Conservation (phyloP, 2,797 vertebrate genomes). For the Epinephelus malabaricus region DNA sequence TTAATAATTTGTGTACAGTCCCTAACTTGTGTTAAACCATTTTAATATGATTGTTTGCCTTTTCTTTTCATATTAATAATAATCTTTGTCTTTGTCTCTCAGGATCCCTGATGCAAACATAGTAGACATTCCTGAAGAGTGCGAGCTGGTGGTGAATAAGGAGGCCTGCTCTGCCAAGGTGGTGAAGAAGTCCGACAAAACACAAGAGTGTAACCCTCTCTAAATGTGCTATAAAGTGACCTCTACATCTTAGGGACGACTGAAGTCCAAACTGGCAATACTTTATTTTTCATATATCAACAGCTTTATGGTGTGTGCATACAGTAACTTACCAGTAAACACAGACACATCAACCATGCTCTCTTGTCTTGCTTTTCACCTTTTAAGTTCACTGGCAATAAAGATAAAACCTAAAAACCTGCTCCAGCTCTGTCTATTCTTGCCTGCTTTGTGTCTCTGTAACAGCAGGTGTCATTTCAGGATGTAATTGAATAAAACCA, state of each 20-base stretch:
- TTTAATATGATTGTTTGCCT: neutral
- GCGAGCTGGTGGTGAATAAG: conserved; percentile 62
- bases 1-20: neutral
- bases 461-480: conserved; percentile 38
- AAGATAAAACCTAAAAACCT: conserved; percentile 1
- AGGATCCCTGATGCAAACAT: conserved; percentile 18
- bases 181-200: conserved; percentile 61
- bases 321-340: conserved; percentile 15
- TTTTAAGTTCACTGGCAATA: conserved; percentile 32
- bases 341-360: neutral
- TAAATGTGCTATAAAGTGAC: conserved; percentile 17
- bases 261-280: neutral
- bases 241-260: neutral
- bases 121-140: conserved; percentile 7
- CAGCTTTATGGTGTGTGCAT: neutral
- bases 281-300: neutral
- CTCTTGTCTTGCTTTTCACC: neutral
- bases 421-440: neutral
- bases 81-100: conserved; percentile 10
- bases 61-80: neutral
- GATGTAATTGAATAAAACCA: conserved; percentile 65
- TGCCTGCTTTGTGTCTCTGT: conserved; percentile 9
- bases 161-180: conserved; percentile 48
- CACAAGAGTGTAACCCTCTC: conserved; percentile 26
- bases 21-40: neutral